Percentiles rank a stretch among this genome's conserved stretches.
Conservation (phyloP, 2,888 invertebrate genomes). For the Cantharis lateralis region DNA sequence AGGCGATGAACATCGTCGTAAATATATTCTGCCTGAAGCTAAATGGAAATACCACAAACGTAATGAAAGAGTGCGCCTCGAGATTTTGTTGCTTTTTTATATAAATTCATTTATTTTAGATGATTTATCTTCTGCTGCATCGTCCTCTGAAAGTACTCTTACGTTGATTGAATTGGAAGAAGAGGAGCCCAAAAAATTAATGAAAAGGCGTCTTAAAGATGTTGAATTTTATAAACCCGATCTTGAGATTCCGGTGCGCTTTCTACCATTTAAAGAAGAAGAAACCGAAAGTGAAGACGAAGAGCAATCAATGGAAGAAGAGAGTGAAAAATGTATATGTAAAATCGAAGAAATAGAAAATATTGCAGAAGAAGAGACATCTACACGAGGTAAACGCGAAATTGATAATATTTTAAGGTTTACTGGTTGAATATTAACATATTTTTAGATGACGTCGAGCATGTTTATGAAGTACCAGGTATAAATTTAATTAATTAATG, state of each 20-base stretch:
- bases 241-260: conserved; percentile 26
- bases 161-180: background rate
- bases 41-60: conserved; percentile 26
- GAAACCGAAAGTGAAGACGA: conserved; percentile 1
- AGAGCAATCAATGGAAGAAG: conserved; percentile 4
- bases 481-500: background rate
- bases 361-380: background rate
- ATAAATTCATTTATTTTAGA: background rate
- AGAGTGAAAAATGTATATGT: background rate
- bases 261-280: conserved; percentile 16
- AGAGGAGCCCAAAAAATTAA: background rate
- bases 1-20: conserved; percentile 25
- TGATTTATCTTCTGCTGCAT: conserved; percentile 11
- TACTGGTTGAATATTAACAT: background rate
- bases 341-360: background rate
- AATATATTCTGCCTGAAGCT: conserved; percentile 37
- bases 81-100: background rate
- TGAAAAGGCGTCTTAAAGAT: conserved; percentile 5
- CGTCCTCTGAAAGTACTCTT: background rate
- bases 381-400: background rate
- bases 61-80: background rate
- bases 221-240: conserved; percentile 29
- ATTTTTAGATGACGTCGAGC: background rate
- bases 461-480: background rate
- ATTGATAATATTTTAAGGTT: background rate